Evolutionary conservation across 1,140 invertebrate genomes (phyloP).

Genomic region (Venturia canescens): DNA sequence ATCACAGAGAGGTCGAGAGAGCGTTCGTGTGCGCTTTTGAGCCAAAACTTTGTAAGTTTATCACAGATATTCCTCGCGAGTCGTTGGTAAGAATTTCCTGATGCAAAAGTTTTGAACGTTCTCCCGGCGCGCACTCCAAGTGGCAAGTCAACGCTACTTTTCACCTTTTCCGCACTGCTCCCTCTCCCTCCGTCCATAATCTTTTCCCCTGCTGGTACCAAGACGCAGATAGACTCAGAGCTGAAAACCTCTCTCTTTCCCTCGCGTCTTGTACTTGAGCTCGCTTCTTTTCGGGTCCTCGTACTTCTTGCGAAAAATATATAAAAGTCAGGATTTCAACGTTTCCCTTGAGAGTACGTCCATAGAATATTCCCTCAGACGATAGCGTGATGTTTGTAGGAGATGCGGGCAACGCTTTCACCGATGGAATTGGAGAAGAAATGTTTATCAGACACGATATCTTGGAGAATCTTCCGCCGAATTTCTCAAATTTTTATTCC

Average conservation of each 20-base stretch:
- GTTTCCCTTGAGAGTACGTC: neutral
- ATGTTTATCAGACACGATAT: neutral
- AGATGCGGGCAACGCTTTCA: neutral
- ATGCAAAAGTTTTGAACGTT: constrained; percentile 65
- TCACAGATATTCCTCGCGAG: constrained; percentile 59
- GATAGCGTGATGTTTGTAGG: neutral
- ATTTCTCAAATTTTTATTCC: neutral
- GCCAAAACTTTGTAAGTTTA: constrained; percentile 63
- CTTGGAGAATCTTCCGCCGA: neutral
- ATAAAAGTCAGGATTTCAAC: constrained; percentile 38
- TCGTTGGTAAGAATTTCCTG: constrained; percentile 61
- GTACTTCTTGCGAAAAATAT: constrained; percentile 32
- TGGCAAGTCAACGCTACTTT: constrained; percentile 41
- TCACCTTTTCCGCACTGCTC: constrained; percentile 51
- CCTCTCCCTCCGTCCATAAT: constrained; percentile 46
- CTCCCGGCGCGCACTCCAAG: constrained; percentile 51
- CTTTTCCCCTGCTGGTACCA: constrained; percentile 27
- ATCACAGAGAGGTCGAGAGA: constrained; percentile 24
- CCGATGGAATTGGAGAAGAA: neutral
- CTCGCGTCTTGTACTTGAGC: neutral
- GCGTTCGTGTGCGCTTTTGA: constrained; percentile 37
- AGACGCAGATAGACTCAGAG: constrained; percentile 12
- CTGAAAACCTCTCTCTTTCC: constrained; percentile 47
- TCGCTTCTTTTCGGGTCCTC: neutral
- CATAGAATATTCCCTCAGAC: constrained; percentile 19